These are phyloP conservation scores for Calyptommatus sinebrachiatus DNA, from an alignment of 2,113 vertebrate genomes.

Conservation along the genomic window DNA sequence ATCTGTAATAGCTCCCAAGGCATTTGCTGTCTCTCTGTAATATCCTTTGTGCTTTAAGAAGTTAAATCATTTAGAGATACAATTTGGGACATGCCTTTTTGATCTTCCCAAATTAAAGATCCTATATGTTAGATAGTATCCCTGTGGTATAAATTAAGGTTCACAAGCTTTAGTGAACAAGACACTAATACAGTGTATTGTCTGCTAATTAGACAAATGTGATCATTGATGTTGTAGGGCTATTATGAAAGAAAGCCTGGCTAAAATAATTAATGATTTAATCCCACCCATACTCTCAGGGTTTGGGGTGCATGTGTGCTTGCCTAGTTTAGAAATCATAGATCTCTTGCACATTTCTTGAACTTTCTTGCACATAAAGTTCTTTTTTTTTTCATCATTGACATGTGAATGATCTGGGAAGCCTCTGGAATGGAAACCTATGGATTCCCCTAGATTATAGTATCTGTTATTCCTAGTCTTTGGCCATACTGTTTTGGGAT, in stretches of 20 bases:
- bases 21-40: conserved; percentile 26
- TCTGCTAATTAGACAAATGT: conserved; percentile 16
- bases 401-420: not conserved
- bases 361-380: not conserved
- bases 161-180: conserved; percentile 43
- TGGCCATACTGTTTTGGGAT: too few relatives aligned
- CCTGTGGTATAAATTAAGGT: conserved; percentile 42
- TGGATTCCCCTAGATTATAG: too few relatives aligned
- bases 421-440: not conserved
- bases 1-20: conserved; percentile 8
- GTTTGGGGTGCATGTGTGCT: not conserved
- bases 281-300: not conserved
- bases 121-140: conserved; percentile 42
- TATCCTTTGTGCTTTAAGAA: conserved; percentile 31
- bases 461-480: too few relatives aligned
- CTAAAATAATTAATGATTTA: not conserved
- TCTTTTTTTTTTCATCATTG: not conserved
- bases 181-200: conserved; percentile 27
- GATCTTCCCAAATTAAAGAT: conserved; percentile 38
- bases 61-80: conserved; percentile 38
- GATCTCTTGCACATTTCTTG: too few relatives aligned
- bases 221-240: conserved; percentile 27
- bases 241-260: conserved; percentile 7
- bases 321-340: not conserved
- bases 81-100: conserved; percentile 13